phyloP scores from a whole-genome alignment of 2,113 vertebrate species.

The Entosphenus tridentatus region DNA sequence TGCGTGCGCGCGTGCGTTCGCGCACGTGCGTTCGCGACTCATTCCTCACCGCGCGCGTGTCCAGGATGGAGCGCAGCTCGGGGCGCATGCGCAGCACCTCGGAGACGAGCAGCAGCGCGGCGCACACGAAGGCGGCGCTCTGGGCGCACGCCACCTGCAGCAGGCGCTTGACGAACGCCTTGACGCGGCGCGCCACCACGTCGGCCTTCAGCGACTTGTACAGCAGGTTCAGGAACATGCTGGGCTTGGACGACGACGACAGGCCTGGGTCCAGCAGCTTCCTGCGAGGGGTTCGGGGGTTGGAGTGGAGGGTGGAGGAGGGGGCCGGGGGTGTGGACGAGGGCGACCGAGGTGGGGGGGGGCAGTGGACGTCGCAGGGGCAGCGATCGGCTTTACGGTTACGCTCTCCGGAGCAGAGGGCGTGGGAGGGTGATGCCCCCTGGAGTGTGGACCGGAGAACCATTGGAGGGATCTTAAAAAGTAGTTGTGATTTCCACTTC shows the following conservation, averaged over 20 bases:
- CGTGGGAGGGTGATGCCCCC: too few species aligned
- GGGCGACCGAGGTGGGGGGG: too few species aligned
- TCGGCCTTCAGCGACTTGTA: conserved; percentile 3
- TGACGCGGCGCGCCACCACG: not conserved
- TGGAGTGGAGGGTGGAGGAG: too few species aligned
- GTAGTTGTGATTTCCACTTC: too few species aligned
- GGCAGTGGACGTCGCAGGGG: too few species aligned
- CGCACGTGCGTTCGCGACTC: conserved; percentile 4
- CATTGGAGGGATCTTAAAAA: too few species aligned
- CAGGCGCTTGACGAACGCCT: not conserved
- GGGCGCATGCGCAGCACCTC: conserved; percentile 1
- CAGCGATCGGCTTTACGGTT: too few species aligned
- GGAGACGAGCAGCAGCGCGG: conserved; percentile 2
- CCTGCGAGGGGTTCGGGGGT: not conserved
- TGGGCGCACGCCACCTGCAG: conserved; percentile 4
- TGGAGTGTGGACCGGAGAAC: too few species aligned
- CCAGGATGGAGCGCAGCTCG: conserved; percentile 1
- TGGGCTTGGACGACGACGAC: conserved; percentile 1
- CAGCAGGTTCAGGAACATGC: conserved; percentile 1
- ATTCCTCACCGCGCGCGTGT: conserved; percentile 7
- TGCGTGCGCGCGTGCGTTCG: too few species aligned
- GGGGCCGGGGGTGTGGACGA: too few species aligned
- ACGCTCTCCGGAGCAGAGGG: too few species aligned
- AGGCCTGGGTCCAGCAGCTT: conserved; percentile 3
- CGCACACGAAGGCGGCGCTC: not conserved